Percentiles rank a stretch among this genome's conserved stretches.
Conservation (phyloP, 1,140 invertebrate genomes). For the Drosophila nasuta region DNA sequence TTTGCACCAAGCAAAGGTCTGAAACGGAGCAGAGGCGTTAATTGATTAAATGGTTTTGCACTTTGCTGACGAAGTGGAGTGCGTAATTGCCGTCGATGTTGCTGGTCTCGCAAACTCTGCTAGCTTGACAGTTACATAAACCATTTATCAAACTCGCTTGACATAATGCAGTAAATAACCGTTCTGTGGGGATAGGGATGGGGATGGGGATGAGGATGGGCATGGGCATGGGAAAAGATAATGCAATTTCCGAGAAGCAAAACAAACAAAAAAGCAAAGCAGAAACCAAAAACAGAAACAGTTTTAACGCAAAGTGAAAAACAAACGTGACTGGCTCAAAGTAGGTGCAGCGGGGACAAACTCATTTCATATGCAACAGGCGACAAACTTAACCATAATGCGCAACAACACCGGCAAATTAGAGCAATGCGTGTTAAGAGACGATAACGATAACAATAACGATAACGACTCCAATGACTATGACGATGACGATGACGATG, state of each 20-base stretch:
- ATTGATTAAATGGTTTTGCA: conserved; percentile 68
- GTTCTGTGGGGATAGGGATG: conserved; percentile 1
- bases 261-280: conserved; percentile 9
- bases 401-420: conserved; percentile 43
- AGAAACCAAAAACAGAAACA: conserved; percentile 5
- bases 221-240: conserved; percentile 9
- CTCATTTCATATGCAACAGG: conserved; percentile 57
- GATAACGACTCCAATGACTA: not conserved
- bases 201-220: no score
- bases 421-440: conserved; percentile 45
- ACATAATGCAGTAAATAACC: conserved; percentile 18
- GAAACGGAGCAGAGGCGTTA: conserved; percentile 36
- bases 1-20: not conserved
- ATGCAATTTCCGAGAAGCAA: conserved; percentile 23
- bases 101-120: conserved; percentile 36
- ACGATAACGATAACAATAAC: conserved; percentile 11
- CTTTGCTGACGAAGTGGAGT: conserved; percentile 46
- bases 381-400: conserved; percentile 29
- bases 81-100: conserved; percentile 25
- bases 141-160: conserved; percentile 51
- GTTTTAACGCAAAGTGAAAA: conserved; percentile 3
- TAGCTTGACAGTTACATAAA: conserved; percentile 50
- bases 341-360: conserved; percentile 24
- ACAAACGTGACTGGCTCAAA: conserved; percentile 24
- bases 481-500: conserved; percentile 17